phyloP scores from a whole-genome alignment of 2,797 vertebrate genomes.

The Gymnothorax reevesii region DNA sequence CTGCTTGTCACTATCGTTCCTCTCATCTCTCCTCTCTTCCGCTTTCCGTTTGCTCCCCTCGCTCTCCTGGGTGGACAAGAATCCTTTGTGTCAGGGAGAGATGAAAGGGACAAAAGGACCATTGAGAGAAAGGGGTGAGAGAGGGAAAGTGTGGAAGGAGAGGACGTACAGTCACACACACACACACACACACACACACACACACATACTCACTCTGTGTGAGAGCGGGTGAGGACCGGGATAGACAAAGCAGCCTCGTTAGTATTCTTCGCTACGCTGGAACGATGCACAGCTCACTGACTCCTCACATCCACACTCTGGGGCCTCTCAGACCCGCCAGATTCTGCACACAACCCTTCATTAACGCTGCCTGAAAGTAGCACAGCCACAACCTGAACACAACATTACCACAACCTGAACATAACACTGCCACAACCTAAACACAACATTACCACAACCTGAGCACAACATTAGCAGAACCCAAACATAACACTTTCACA shows the following conservation, averaged over 20 bases:
- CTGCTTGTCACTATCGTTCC: constrained; percentile 43
- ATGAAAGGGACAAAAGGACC: constrained; percentile 82
- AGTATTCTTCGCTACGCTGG: constrained; percentile 28
- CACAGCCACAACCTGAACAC: not conserved
- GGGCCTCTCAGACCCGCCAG: not conserved
- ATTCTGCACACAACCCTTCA: not conserved
- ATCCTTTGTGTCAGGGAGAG: constrained; percentile 74
- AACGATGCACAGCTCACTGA: constrained; percentile 24
- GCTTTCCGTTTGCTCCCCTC: constrained; percentile 42
- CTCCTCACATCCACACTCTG: constrained; percentile 15
- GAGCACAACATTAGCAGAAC: not conserved
- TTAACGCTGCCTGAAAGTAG: not conserved
- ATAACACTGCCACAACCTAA: not conserved
- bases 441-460: not conserved
- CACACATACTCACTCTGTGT: constrained; percentile 28
- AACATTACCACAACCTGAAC: not conserved
- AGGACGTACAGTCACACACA: constrained; percentile 26
- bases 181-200: not conserved
- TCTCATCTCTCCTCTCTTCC: constrained; percentile 56
- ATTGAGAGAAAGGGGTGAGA: constrained; percentile 73
- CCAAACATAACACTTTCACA: not conserved
- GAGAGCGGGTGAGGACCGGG: constrained; percentile 33
- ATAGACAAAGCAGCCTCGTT: constrained; percentile 32
- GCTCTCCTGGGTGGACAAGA: constrained; percentile 65
- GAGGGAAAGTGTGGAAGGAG: constrained; percentile 44